These are phyloP conservation scores for Baccha elongata DNA, from an alignment of 2,888 invertebrate species.

Conservation along the genomic window DNA sequence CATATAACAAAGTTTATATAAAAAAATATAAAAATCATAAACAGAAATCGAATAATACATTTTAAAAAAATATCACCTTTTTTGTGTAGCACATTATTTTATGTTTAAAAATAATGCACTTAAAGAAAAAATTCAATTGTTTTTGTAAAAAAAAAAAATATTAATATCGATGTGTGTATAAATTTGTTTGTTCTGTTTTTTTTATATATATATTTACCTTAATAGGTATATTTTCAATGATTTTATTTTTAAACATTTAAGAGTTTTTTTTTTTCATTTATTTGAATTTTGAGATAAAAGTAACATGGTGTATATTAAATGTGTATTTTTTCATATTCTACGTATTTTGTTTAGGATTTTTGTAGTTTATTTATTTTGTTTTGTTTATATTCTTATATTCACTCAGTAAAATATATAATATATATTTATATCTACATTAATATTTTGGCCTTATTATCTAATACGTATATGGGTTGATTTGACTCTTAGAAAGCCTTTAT, in stretches of 20 bases:
- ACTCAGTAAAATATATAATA: slow-evolving; percentile 73
- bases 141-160: slow-evolving; percentile 18
- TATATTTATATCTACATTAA: slow-evolving; percentile 76
- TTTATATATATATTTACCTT: slow-evolving; percentile 25
- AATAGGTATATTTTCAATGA: slow-evolving; percentile 11
- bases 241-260: slow-evolving; percentile 32
- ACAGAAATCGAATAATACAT: slow-evolving; percentile 62
- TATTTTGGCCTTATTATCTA: slow-evolving; percentile 81
- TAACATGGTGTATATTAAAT: slow-evolving; percentile 72
- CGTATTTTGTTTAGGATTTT: slow-evolving; percentile 73
- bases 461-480: slow-evolving; percentile 81
- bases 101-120: slow-evolving; percentile 33
- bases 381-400: slow-evolving; percentile 63
- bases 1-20: slow-evolving; percentile 56
- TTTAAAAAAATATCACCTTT: slow-evolving; percentile 71
- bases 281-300: slow-evolving; percentile 66
- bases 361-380: slow-evolving; percentile 36
- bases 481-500: slow-evolving; percentile 74
- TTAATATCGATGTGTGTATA: slow-evolving; percentile 36
- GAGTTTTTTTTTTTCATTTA: slow-evolving; percentile 42
- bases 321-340: slow-evolving; percentile 73
- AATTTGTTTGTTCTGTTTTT: slow-evolving; percentile 43
- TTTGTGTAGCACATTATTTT: slow-evolving; percentile 48
- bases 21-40: slow-evolving; percentile 65
- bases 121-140: slow-evolving; percentile 35